Percentiles rank a stretch among this genome's conserved stretches.
phyloP scores from a whole-genome alignment of 2,888 invertebrate species.

The Athalia cordata region DNA sequence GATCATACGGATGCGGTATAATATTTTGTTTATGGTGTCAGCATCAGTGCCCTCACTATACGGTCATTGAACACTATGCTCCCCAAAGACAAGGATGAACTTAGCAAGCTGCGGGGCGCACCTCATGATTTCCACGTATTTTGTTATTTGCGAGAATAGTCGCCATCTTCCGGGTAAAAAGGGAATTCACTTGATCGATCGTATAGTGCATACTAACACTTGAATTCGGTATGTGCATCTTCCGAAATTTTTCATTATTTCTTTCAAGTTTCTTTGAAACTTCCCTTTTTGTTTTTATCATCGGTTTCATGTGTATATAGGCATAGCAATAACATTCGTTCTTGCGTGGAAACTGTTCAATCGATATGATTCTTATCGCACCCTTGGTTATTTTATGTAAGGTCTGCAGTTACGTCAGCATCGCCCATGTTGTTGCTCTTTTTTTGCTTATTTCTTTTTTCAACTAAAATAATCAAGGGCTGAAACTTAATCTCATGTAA shows the following conservation, averaged over 20 bases:
- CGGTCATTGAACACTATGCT: slow-evolving; percentile 91
- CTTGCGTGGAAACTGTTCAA: too few relatives aligned
- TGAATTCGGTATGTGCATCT: neutral
- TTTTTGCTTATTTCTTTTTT: too few relatives aligned
- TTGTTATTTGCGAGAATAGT: slow-evolving; percentile 53
- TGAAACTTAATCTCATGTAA: too few relatives aligned
- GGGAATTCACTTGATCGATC: neutral
- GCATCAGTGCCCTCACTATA: slow-evolving; percentile 90
- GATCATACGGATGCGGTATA: slow-evolving; percentile 77
- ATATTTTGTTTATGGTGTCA: slow-evolving; percentile 78
- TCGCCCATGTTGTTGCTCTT: too few relatives aligned
- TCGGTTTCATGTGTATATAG: too few relatives aligned
- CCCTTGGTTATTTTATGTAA: too few relatives aligned
- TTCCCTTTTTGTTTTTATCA: neutral
- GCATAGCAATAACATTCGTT: too few relatives aligned
- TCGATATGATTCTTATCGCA: too few relatives aligned
- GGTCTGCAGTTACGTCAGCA: too few relatives aligned
- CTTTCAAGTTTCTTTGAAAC: neutral
- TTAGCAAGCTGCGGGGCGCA: neutral
- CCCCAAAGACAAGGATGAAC: slow-evolving; percentile 88
- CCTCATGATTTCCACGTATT: slow-evolving; percentile 45
- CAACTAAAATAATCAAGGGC: too few relatives aligned
- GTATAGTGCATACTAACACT: neutral
- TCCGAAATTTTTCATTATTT: neutral
- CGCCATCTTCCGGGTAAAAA: slow-evolving; percentile 57